These are phyloP conservation scores for Tylochromis polylepis DNA, from an alignment of 2,113 vertebrate species.

Conservation along the genomic window DNA sequence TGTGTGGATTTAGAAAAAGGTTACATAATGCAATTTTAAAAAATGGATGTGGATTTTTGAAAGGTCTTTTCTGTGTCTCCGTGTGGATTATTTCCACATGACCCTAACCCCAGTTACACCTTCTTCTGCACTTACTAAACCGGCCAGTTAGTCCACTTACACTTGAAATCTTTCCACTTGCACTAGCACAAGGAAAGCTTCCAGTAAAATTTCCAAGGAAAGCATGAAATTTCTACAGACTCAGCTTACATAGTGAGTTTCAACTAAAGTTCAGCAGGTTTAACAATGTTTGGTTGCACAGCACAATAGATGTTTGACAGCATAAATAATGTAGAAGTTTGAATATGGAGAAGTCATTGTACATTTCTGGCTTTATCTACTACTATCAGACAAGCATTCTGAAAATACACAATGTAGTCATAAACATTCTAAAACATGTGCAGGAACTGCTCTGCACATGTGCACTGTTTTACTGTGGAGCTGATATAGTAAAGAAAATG, in stretches of 20 bases:
- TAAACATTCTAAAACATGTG: neutral
- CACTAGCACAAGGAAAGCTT: neutral
- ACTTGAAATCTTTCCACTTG: neutral
- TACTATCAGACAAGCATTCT: neutral
- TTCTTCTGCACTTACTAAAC: neutral
- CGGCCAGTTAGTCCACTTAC: neutral
- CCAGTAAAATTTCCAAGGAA: neutral
- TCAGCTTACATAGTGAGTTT: neutral
- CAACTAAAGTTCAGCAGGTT: neutral
- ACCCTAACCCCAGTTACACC: neutral
- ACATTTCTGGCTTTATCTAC: neutral
- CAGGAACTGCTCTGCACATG: neutral
- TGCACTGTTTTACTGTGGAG: neutral
- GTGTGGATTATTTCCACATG: neutral
- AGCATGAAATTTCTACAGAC: neutral
- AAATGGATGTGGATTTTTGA: neutral
- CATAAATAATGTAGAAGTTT: neutral
- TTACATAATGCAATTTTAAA: neutral
- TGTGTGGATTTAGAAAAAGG: neutral
- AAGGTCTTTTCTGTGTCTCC: neutral
- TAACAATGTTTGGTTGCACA: neutral
- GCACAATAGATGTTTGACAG: neutral
- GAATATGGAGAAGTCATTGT: neutral
- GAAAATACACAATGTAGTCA: neutral
- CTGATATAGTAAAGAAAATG: conserved; percentile 2